These are phyloP conservation scores for Magallana gigas DNA, from an alignment of 1,140 invertebrate species.

Conservation along the genomic window DNA sequence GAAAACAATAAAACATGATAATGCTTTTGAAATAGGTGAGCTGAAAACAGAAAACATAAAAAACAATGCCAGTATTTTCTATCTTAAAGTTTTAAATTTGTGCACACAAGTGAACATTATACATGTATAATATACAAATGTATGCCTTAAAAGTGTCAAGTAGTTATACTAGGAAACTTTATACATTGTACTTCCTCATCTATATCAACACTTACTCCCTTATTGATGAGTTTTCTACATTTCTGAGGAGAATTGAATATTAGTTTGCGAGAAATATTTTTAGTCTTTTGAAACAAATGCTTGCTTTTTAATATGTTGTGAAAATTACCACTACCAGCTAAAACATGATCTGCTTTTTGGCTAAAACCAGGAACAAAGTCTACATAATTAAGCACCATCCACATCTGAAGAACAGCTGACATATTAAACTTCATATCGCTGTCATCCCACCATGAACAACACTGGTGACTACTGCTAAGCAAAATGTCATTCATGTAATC, in stretches of 20 bases:
- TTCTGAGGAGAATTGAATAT: neutral
- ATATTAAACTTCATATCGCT: neutral
- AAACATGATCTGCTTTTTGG: neutral
- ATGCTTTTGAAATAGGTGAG: no score
- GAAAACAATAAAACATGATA: no score
- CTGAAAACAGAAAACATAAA: neutral
- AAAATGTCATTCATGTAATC: slow-evolving; percentile 28
- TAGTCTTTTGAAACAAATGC: neutral
- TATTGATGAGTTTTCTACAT: neutral
- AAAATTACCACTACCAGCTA: neutral
- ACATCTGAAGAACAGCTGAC: slow-evolving; percentile 13
- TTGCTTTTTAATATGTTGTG: neutral
- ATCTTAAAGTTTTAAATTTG: no score
- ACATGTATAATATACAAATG: no score
- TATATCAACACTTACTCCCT: neutral
- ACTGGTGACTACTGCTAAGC: neutral
- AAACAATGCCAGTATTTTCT: neutral
- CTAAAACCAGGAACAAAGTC: neutral
- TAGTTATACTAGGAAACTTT: no score
- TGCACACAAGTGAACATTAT: neutral
- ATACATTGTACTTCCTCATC: neutral
- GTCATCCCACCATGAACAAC: slow-evolving; percentile 8
- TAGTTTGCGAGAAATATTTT: neutral
- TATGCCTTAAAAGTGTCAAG: no score
- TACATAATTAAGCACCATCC: slow-evolving; percentile 5